Evolutionary conservation across 2,888 invertebrate genomes (phyloP).

Genomic region (Achlya flavicornis): DNA sequence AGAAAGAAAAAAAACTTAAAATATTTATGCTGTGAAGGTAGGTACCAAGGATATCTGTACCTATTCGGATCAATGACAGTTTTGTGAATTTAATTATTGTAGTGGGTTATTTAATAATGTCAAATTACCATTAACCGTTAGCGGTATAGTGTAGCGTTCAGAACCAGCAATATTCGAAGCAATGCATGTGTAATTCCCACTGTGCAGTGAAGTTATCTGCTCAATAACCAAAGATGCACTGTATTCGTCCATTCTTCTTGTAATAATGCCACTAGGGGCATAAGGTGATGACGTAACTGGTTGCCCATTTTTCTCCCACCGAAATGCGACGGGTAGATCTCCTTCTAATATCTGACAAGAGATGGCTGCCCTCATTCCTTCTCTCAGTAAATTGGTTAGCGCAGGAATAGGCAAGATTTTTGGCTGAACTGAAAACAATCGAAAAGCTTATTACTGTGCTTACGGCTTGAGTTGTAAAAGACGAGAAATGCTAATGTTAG

Average conservation of each 20-base stretch:
- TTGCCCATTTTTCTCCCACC: slow-evolving; percentile 95
- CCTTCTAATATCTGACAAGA: slow-evolving; percentile 96
- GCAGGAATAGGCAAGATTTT: slow-evolving; percentile 93
- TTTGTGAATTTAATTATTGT: too few relatives aligned
- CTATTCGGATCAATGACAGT: too few relatives aligned
- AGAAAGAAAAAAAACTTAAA: too few relatives aligned
- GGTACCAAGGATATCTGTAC: too few relatives aligned
- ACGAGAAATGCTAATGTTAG: too few relatives aligned
- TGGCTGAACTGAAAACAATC: slow-evolving; percentile 87
- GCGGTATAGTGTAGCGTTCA: slow-evolving; percentile 89
- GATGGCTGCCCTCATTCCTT: slow-evolving; percentile 94
- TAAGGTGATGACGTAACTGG: slow-evolving; percentile 87
- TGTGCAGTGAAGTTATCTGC: slow-evolving; percentile 92
- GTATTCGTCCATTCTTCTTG: slow-evolving; percentile 90
- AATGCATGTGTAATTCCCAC: slow-evolving; percentile 96
- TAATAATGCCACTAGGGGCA: slow-evolving; percentile 75
- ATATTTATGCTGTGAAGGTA: too few relatives aligned
- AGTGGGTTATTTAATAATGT: background rate
- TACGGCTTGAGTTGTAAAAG: too few relatives aligned
- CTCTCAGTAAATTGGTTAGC: slow-evolving; percentile 90
- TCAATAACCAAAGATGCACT: slow-evolving; percentile 94
- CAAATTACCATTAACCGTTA: slow-evolving; percentile 91
- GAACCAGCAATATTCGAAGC: slow-evolving; percentile 94
- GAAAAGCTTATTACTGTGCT: background rate
- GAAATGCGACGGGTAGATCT: slow-evolving; percentile 95